These are phyloP conservation scores for Dryas iulia DNA, from an alignment of 1,140 invertebrate genomes.

Conservation along the genomic window DNA sequence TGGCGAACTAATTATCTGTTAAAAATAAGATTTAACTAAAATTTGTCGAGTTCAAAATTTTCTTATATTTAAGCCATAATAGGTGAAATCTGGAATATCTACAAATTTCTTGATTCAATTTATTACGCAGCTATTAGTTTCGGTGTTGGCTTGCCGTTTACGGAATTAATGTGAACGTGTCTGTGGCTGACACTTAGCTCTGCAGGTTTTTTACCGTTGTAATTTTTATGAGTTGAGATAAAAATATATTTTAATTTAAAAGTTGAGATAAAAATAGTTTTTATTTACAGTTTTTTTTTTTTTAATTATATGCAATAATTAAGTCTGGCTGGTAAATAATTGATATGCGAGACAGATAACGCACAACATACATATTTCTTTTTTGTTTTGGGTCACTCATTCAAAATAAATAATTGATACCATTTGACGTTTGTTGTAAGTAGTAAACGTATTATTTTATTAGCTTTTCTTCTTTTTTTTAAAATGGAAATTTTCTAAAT, in stretches of 20 bases:
- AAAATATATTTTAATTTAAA: not conserved
- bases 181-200: conserved; percentile 1
- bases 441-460: too few relatives aligned
- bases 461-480: too few relatives aligned
- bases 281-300: not conserved
- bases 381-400: too few relatives aligned
- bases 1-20: too few relatives aligned
- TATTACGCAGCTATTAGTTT: conserved; percentile 17
- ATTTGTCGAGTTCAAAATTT: not conserved
- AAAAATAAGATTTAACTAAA: too few relatives aligned
- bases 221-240: not conserved
- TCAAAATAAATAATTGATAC: too few relatives aligned
- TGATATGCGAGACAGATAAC: too few relatives aligned
- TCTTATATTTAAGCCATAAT: not conserved
- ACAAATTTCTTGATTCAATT: conserved; percentile 1
- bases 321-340: too few relatives aligned
- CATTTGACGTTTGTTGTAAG: too few relatives aligned
- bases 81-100: not conserved
- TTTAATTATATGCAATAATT: too few relatives aligned
- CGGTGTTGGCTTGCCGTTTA: conserved; percentile 8
- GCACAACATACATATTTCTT: too few relatives aligned
- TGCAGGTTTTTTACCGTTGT: not conserved
- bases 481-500: too few relatives aligned
- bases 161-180: conserved; percentile 16
- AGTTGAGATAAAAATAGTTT: not conserved